Evolutionary conservation across 2,113 vertebrate genomes (phyloP), one percentile per base, ranked within the genome.

Genomic region (Misgurnus mizolepis): DNA sequence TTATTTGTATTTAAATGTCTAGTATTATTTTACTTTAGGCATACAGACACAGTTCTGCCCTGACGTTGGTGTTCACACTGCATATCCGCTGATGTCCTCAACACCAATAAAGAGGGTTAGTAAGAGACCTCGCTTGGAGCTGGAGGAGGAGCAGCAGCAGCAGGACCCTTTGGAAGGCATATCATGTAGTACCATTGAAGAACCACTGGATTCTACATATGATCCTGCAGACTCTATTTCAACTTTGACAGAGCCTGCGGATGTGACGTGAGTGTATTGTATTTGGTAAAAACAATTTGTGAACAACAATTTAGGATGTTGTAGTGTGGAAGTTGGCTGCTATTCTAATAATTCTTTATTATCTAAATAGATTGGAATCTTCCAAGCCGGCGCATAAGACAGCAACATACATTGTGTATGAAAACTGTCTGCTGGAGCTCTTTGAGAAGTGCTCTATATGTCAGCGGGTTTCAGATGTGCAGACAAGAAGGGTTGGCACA

Each of bases 371-470:
- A 58, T 11, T 18, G 53, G 34, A 7, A 12, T 73, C 70, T 18
- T 61, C 72, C 7, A 60, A 22, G 34, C 14, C 53, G 15, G 47
- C 14, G 40, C 7, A 73, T 41, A 34, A 73, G 53, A 43, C 53
- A 40, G 27, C 50, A 40, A 73, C 47, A 43, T 62, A 34, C 34
- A 41, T 27, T 18, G 40, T 47, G 17, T 66, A 9, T 43, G 64
- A 75, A 43, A 75, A 61, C 56, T 56, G 50, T 47, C 47, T 72
- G 22, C 50, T 73, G 55, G 53, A 65, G 62, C 71, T 73, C 50
- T 73, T 73, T 73, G 14, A 62, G 56, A 2, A 61, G 58, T 62
- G 58, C 40, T n/a, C 72, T 61, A n/a, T 22, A 7, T 45, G 58
- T 75, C 55, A 27, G 0, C 5, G 17, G 39, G 71, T 47, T 61